Evolutionary conservation across 1,140 invertebrate genomes (phyloP).

Genomic region (Brachionus angularis): DNA sequence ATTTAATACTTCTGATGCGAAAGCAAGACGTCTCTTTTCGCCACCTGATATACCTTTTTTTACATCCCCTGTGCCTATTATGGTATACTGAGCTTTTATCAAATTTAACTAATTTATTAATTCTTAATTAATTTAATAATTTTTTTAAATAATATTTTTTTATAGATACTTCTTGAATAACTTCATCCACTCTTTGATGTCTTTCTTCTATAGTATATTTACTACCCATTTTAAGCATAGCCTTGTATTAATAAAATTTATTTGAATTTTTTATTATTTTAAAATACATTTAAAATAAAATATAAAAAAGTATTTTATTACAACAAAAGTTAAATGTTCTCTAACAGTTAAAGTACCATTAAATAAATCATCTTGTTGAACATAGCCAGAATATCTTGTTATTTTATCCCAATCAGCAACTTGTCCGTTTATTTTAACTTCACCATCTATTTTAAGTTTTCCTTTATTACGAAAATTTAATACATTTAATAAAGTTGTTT

Average conservation of each 20-base stretch:
- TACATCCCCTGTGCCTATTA: constrained; percentile 47
- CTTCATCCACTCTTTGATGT: constrained; percentile 78
- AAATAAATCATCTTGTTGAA: constrained; percentile 74
- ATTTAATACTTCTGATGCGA: constrained; percentile 77
- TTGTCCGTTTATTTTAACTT: constrained; percentile 60
- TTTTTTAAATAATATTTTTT: not conserved
- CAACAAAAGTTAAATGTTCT: constrained; percentile 61
- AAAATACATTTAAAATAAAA: not conserved
- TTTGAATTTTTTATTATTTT: not conserved
- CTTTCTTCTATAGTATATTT: constrained; percentile 69
- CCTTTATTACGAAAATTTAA: constrained; percentile 73
- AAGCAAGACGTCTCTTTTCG: constrained; percentile 86
- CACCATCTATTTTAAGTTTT: constrained; percentile 69
- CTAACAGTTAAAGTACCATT: constrained; percentile 62
- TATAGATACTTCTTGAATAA: constrained; percentile 71
- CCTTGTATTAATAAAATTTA: constrained; percentile 7
- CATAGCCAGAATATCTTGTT: constrained; percentile 80
- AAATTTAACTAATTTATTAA: constrained; percentile 65
- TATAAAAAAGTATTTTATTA: constrained; percentile 69
- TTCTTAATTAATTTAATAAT: not conserved
- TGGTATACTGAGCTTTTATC: constrained; percentile 67
- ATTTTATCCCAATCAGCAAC: constrained; percentile 58
- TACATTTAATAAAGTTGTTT: constrained; percentile 87
- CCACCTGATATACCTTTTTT: constrained; percentile 90
- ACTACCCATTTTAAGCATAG: constrained; percentile 5